phyloP scores from a whole-genome alignment of 2,888 invertebrate genomes.

The Mesochorus sp. region DNA sequence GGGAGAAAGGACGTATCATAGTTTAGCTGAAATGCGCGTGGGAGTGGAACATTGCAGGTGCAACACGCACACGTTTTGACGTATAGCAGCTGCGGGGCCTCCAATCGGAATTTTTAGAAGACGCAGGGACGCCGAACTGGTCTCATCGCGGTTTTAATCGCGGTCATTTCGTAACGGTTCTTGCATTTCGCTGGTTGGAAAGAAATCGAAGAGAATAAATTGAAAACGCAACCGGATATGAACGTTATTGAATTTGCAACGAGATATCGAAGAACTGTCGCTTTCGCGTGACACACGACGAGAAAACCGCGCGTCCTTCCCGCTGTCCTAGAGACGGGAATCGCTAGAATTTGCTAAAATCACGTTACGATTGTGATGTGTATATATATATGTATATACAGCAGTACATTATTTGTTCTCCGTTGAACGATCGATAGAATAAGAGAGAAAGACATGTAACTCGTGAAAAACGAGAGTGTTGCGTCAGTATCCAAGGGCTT shows the following conservation, averaged over 20 bases:
- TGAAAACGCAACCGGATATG: constrained; percentile 19
- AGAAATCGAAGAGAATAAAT: too few species aligned
- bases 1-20: constrained; percentile 6
- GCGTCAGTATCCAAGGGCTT: constrained; percentile 6
- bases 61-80: constrained; percentile 1
- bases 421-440: constrained; percentile 43
- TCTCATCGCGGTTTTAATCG: constrained; percentile 7
- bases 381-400: too few species aligned
- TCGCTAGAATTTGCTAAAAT: constrained; percentile 1
- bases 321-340: background rate
- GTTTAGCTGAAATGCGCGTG: background rate
- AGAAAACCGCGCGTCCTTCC: background rate
- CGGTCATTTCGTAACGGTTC: background rate
- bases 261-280: background rate
- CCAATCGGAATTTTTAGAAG: constrained; percentile 7
- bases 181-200: too few species aligned
- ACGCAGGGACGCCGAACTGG: background rate
- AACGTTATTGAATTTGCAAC: constrained; percentile 63
- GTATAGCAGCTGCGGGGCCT: constrained; percentile 12
- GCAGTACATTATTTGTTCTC: constrained; percentile 2
- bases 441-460: constrained; percentile 2
- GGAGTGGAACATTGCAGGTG: constrained; percentile 44
- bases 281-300: background rate
- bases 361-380: constrained; percentile 29
- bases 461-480: constrained; percentile 43